A percentile compares a stretch with the other conserved stretches of the same genome.
These are phyloP conservation scores for Orgyia antiqua DNA, from an alignment of 2,888 invertebrate species.

Conservation along the genomic window DNA sequence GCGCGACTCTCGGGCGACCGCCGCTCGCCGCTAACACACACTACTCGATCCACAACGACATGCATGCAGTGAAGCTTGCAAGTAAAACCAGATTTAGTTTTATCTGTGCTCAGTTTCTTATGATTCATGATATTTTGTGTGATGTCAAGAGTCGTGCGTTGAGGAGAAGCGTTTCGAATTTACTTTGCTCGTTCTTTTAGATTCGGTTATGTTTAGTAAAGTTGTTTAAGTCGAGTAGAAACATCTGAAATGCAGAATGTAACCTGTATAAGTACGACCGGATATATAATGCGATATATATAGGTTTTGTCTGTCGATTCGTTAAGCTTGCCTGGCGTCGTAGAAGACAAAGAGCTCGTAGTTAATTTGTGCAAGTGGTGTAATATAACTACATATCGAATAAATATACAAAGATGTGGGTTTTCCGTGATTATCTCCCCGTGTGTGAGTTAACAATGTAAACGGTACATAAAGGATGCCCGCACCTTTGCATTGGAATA, in stretches of 20 bases:
- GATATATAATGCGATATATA: slow-evolving; percentile 47
- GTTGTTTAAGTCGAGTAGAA: slow-evolving; percentile 69
- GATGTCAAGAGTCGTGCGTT: slow-evolving; percentile 78
- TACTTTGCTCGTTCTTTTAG: slow-evolving; percentile 66
- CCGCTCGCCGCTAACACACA: slow-evolving; percentile 49
- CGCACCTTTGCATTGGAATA: slow-evolving; percentile 73
- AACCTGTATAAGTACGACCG: slow-evolving; percentile 38
- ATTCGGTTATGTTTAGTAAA: slow-evolving; percentile 67
- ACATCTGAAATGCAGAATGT: slow-evolving; percentile 71
- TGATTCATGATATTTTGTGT: slow-evolving; percentile 75
- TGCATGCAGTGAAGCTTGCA: slow-evolving; percentile 77
- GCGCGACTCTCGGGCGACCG: slow-evolving; percentile 28
- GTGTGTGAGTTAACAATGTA: slow-evolving; percentile 56
- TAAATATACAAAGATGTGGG: slow-evolving; percentile 75
- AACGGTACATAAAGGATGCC: slow-evolving; percentile 58
- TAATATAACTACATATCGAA: slow-evolving; percentile 68
- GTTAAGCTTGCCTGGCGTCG: slow-evolving; percentile 50
- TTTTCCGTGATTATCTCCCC: slow-evolving; percentile 61
- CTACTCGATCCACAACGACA: slow-evolving; percentile 72
- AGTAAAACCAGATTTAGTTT: slow-evolving; percentile 75
- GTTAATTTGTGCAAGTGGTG: slow-evolving; percentile 75
- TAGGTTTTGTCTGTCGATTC: slow-evolving; percentile 49
- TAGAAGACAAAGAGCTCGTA: slow-evolving; percentile 52
- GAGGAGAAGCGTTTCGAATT: slow-evolving; percentile 79
- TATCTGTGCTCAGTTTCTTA: slow-evolving; percentile 77